phyloP scores from a whole-genome alignment of 1,140 invertebrate genomes.

The Heliconius hewitsoni region DNA sequence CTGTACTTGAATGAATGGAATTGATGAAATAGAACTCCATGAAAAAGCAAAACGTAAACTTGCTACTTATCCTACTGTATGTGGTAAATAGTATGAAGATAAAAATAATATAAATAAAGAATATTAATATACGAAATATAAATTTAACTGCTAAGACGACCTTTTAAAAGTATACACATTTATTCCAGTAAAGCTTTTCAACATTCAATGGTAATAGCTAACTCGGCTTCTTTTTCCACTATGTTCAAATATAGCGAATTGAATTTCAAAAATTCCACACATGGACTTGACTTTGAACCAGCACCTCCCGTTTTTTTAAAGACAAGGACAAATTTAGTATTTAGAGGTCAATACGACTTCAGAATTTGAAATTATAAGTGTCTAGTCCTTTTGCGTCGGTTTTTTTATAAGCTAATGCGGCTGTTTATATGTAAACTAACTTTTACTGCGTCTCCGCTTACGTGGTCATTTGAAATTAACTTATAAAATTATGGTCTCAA shows the following conservation, averaged over 20 bases:
- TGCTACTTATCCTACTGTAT: no score
- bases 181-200: background rate
- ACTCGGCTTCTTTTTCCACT: background rate
- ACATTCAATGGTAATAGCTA: conserved; percentile 2
- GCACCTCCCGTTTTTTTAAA: background rate
- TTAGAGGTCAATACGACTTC: conserved; percentile 6
- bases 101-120: no score
- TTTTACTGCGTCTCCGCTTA: no score
- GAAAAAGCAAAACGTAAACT: no score
- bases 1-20: no score
- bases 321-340: conserved; percentile 7
- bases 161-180: background rate
- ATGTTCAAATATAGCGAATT: conserved; percentile 16
- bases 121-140: no score
- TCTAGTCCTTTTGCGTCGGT: background rate
- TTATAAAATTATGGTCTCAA: no score
- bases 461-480: no score
- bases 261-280: conserved; percentile 14
- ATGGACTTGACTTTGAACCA: background rate
- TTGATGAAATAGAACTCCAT: no score
- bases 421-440: background rate
- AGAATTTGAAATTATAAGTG: conserved; percentile 3
- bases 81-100: no score
- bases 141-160: no score
- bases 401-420: background rate